Evolutionary conservation across 2,113 vertebrate species (phyloP).

Genomic region (Ardeotis arabs): DNA sequence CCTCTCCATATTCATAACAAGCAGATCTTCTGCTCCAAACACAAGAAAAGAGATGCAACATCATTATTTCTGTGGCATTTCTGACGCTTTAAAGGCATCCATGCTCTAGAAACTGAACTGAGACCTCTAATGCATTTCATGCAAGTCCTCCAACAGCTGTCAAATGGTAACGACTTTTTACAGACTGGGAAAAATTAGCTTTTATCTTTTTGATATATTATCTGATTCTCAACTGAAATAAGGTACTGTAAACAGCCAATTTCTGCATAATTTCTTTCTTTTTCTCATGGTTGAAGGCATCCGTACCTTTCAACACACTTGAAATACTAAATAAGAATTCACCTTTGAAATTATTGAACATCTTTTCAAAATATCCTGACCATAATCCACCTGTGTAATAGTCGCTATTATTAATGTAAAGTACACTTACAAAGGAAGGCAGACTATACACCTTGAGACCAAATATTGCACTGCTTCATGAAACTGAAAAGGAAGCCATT

Average conservation of each 20-base stretch:
- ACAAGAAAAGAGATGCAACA: not conserved
- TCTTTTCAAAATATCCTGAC: not conserved
- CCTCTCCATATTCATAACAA: not conserved
- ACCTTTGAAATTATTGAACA: not conserved
- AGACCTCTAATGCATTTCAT: not conserved
- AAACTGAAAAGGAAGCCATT: conserved; percentile 26
- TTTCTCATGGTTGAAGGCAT: not conserved
- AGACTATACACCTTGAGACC: not conserved
- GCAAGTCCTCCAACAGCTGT: not conserved
- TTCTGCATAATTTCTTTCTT: not conserved
- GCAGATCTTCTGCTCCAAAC: not conserved
- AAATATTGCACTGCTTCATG: not conserved
- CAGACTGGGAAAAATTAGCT: not conserved
- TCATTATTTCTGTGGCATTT: not conserved
- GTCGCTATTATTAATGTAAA: not conserved
- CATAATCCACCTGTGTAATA: not conserved
- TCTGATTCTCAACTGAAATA: not conserved
- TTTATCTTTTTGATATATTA: not conserved
- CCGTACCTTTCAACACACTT: conserved; percentile 3
- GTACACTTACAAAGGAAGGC: not conserved
- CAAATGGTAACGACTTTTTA: not conserved
- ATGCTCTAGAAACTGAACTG: not conserved
- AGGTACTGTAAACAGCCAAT: not conserved
- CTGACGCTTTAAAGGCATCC: not conserved
- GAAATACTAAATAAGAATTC: conserved; percentile 10